Base-by-base conservation (phyloP, 2,888 invertebrate genomes). In the Tetropium fuscum region DNA sequence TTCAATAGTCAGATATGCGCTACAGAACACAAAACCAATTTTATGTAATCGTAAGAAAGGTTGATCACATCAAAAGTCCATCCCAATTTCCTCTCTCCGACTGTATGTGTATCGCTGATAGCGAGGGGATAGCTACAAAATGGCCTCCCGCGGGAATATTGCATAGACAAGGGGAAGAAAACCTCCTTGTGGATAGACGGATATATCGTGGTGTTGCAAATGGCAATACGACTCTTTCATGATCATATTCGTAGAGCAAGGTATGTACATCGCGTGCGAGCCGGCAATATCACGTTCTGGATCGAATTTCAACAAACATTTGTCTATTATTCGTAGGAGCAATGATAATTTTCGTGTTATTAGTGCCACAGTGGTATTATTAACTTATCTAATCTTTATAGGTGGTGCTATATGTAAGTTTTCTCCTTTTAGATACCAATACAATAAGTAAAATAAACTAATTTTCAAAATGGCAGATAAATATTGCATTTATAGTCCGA, bases 31-130 rank as follows among this genome's bases (percentile, higher is more conserved):
- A 55, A 13, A 34, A 44, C 44, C 27, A 44, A 44, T 44, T 44
- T 44, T 27, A 25, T 40, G 40, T 38, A 38, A 51, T 51, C 51
- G 38, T 19, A 16, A 16, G 47, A 45, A 60, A 40, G 51, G 51
- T 51, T 51, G 51, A 51, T 51, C 40, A 51, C 66, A 63, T 66
- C 69, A 64, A 64, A 72, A 75, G 78, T 78, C 77, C 76, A 71
- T 73, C 69, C 73, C 78, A 77, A 78, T 77, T 75, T 77, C 74
- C 74, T 70, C 73, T 74, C 69, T 68, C 70, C 71, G 74, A 74
- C 74, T n/a, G n/a, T n/a, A 75, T 76, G 75, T 76, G 68, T 74
- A 71, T 72, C 74, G 77, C 74, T 78, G 78, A 79, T 78, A 78
- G 78, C 72, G 58, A 60, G 63, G 67, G 68, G 66, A 64, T 62